Base-by-base conservation (phyloP, 1,140 invertebrate genomes). In the Leptinotarsa texana region DNA sequence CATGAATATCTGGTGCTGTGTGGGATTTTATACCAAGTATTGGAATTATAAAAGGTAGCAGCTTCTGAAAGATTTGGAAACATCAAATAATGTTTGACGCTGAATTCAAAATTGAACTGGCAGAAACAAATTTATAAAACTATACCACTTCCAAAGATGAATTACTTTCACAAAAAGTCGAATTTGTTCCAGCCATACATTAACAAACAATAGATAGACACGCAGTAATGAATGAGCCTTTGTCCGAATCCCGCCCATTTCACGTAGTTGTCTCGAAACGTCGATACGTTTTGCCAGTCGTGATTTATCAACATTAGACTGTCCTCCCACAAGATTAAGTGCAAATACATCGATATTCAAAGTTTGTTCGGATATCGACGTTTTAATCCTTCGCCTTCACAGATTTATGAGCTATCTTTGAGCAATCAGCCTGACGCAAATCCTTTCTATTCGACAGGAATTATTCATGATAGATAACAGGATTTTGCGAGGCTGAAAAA, bases 201-300 rank as follows among this genome's bases (percentile, higher is more conserved):
- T 42, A 11, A 42, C 33, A 42, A 42, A 42, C 33, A 42, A 42
- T 42, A 42, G 33, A 42, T 42, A 42, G 33, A 42, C 33, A 42
- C 33, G 8, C 8, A 42, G 33, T 57, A 62, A 77, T 57, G n/a
- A 74, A 77, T 72, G 72, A 78, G 51, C 70, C 48, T 63, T 73
- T 70, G 72, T 78, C 75, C 61, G 65, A 69, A 67, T 57, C 57
- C 78, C 78, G 78, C 78, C 78, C 73, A 70, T 76, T 80, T 75
- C 75, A 73, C 69, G 78, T 80, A 73, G 63, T 57, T 73, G 68
- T 72, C 74, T 76, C 75, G 66, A 61, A 73, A 73, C 68, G 76
- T 80, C 76, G 77, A 80, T 78, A 80, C 78, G 76, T 80, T 80
- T 80, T 80, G 71, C 78, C 76, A 78, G 74, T 73, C 76, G 78